Evolutionary conservation across 92 coral and sea anemone genomes (phyloP), one percentile per base, ranked within the genome.

Genomic region (Zoanthus sociatus): DNA sequence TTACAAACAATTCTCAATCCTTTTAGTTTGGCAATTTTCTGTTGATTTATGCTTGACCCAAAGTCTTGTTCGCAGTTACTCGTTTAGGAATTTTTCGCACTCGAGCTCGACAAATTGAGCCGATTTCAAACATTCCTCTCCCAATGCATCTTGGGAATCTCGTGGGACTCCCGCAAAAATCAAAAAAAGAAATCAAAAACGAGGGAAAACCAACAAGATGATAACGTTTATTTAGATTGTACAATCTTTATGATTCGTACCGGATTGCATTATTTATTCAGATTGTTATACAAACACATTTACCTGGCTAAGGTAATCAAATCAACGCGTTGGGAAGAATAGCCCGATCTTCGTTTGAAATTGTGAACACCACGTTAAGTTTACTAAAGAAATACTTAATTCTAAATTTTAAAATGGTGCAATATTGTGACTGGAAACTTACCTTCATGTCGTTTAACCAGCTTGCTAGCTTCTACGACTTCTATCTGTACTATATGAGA

Each of bases 101-200:
- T 66, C 75, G 75, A 26, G 26, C 26, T 26, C 26, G 26, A 26
- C 26, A 26, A 26, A 26, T 26, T 60, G 55, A 60, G 50, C 71
- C 71, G 84, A 30, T 78, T 78, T 78, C 47, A 45, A 66, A 33
- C 42, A 17, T 20, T 50, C 60, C 85, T 56, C 21, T 48, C 60
- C 85, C 75, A 60, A n/a, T 81, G 85, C 85, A 81, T 66, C 74
- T 21, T 81, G 85, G 85, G 60, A 45, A 66, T 45, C 58, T 30
- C 74, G 74, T 54, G 73, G 73, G 74, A 81, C 12, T 47, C 85
- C 60, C 74, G 74, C 73, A 58, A 50, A 76, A 10, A 6, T 18
- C 15, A 37, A 3, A n/a, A 16, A 33, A 13, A 7, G 12, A 13
- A 5, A 9, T 9, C 15, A 72, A 33, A 16, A 61, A 17, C 21